Percentiles rank a stretch among this genome's conserved stretches.
Evolutionary conservation across 2,888 invertebrate genomes (phyloP).

Genomic region (Chorisops tibialis): DNA sequence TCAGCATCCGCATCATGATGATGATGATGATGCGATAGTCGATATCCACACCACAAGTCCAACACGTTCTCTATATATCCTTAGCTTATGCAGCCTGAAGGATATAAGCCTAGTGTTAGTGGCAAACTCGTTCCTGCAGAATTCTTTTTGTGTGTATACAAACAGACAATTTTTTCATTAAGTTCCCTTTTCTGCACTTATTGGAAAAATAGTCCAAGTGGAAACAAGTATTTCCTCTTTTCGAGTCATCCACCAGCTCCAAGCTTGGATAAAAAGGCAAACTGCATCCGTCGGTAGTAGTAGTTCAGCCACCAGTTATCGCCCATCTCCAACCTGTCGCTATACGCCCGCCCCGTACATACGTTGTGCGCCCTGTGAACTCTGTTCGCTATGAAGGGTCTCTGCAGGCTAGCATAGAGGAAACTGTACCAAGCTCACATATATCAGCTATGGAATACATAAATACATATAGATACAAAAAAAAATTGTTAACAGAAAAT

Average conservation of each 20-base stretch:
- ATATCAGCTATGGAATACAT: too few species aligned
- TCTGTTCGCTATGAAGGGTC: slow-evolving; percentile 2
- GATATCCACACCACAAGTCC: slow-evolving; percentile 1
- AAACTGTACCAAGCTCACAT: too few species aligned
- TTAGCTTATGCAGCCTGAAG: slow-evolving; percentile 2
- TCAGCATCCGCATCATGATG: slow-evolving; percentile 8
- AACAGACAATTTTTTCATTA: slow-evolving; percentile 33
- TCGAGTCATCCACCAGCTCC: slow-evolving; percentile 4
- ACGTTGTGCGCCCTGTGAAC: too few species aligned
- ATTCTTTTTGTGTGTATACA: not conserved
- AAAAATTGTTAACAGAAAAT: slow-evolving; percentile 27
- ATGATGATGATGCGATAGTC: slow-evolving; percentile 8
- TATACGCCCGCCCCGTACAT: slow-evolving; percentile 3
- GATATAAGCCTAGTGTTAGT: slow-evolving; percentile 2
- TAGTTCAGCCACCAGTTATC: slow-evolving; percentile 23
- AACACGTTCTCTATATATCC: slow-evolving; percentile 1
- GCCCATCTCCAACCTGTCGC: slow-evolving; percentile 19
- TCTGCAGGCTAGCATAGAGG: not conserved
- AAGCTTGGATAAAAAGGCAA: too few species aligned
- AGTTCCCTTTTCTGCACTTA: slow-evolving; percentile 32
- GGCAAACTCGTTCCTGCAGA: not conserved
- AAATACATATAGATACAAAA: too few species aligned
- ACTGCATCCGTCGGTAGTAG: slow-evolving; percentile 19
- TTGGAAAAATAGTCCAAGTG: slow-evolving; percentile 33
- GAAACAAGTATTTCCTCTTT: slow-evolving; percentile 30